Evolutionary conservation across 1,140 invertebrate genomes (phyloP), one percentile per base, ranked within the genome.

Genomic region (Pseudomyrmex dendroicus): DNA sequence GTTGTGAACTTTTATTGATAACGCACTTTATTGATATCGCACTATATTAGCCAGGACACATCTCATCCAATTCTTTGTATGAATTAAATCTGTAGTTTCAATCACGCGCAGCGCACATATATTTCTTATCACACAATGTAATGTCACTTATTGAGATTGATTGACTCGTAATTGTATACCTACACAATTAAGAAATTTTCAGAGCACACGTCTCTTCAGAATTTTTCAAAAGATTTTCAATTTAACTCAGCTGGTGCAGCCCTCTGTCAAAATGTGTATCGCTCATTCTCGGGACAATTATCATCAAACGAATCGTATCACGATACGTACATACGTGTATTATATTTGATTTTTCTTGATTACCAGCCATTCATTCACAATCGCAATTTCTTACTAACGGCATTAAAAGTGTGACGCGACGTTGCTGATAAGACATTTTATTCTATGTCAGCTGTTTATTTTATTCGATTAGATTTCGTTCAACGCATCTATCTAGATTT

Each of bases 1-100:
- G 25, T 22, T 5, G 52, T 25, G 46, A 83, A 82, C 35, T 83
- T 61, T 35, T 82, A 22, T 86, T 54, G 7, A 52, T 52, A 35
- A 13, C 13, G 13, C n/a, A 17, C 35, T 52, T 35, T 82, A 22
- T 86, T 54, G 7, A 52, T 52, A 35, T 13, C 13, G 13, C n/a
- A 17, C 35, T 52, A n/a, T n/a, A 46, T n/a, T 15, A 7, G 44
- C 1, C 50, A n/a, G 17, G 22, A 46, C 7, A 9, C 7, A 9
- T 22, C 50, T 22, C 50, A 10, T 1, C 12, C 20, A 10, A 35
- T 20, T 17, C 0, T 2, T 54, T 35, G n/a, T n/a, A 22, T 56
- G 3, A 15, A 5, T 3, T 13, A 48, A 59, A 70, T 59, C 63
- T 48, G 50, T 61, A 48, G 59, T 56, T 50, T 52, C 2, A 12